Base-by-base conservation (phyloP, 2,113 vertebrate genomes). In the Triplophysa dalaica region DNA sequence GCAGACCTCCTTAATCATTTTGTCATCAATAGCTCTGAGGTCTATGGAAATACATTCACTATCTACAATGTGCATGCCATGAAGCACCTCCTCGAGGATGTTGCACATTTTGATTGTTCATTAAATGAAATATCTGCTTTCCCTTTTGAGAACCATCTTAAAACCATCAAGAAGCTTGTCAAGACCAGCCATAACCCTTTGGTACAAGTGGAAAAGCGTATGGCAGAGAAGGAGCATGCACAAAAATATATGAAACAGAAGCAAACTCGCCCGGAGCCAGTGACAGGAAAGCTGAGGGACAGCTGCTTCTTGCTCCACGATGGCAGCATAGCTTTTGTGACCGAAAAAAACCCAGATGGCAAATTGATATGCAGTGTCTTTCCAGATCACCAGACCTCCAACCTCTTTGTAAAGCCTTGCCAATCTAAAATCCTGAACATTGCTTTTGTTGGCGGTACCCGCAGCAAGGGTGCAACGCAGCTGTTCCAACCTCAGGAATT, bases 71-170 rank as follows among this genome's bases (percentile, higher is more conserved):
- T 79, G 24, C 67, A 79, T 26, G 8, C 54, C 11, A 8, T 80
- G 21, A 80, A 43, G 13, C 68, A 80, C 60, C 14, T 80, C 29
- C 54, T 16, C 26, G 78, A 72, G 12, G 78, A 80, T 80, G 43
- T 80, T 61, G 33, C 54, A 72, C 54, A 61, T 80, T 80, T 72
- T 38, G 22, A 58, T 21, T 73, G 78, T 56, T 73, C 56, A 1
- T 33, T 80, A 21, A 80, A 80, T 80, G 26, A 73, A 1, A 73
- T 72, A 38, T 81, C 73, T 26, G 50, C 22, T n/a, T 70, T 81
- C n/a, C 64, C 72, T 38, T 81, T 81, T 76, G 80, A 81, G 65
- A 81, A 81, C 52, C 60, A 81, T 14, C 64, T 81, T 41, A 56
- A 81, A 60, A 69, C 41, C 11, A 56, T 81, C 22, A 75, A 81